Conservation (phyloP, 2,113 vertebrate species). For the Scophthalmus maximus region DNA sequence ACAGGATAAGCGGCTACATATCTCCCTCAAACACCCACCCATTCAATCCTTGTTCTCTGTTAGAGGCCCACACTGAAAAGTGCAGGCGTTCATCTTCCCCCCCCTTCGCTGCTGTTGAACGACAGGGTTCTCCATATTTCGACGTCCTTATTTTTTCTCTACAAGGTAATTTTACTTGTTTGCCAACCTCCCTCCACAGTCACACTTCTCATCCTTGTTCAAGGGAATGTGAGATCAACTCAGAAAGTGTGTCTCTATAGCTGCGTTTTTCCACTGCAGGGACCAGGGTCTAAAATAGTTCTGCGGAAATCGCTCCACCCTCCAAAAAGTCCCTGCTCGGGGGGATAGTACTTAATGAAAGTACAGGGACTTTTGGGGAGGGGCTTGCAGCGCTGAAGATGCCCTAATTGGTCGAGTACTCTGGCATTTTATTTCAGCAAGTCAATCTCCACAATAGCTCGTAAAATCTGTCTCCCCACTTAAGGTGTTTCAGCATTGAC, state of each 20-base stretch:
- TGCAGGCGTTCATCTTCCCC: not conserved
- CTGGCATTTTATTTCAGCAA: too few relatives aligned
- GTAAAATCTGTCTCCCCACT: too few relatives aligned
- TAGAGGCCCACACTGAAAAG: not conserved
- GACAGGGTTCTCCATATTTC: constrained; percentile 1
- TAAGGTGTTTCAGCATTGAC: too few relatives aligned
- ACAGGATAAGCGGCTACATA: not conserved
- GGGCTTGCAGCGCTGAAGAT: too few relatives aligned
- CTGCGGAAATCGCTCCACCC: too few relatives aligned
- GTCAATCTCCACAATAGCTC: too few relatives aligned
- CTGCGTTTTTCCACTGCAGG: too few relatives aligned
- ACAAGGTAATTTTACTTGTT: not conserved
- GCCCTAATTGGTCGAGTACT: too few relatives aligned
- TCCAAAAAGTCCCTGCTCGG: too few relatives aligned
- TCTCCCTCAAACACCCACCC: not conserved
- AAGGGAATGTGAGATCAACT: constrained; percentile 12
- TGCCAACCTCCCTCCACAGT: not conserved
- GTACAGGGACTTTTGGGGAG: too few relatives aligned
- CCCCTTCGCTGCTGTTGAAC: not conserved
- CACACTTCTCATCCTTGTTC: constrained; percentile 7
- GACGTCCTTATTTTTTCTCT: not conserved
- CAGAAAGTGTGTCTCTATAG: not conserved
- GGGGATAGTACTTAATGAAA: too few relatives aligned
- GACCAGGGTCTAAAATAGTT: too few relatives aligned
- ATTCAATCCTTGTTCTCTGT: not conserved